These are phyloP conservation scores for Spheniscus mendiculus DNA, from an alignment of 2,113 vertebrate genomes.

Conservation along the genomic window DNA sequence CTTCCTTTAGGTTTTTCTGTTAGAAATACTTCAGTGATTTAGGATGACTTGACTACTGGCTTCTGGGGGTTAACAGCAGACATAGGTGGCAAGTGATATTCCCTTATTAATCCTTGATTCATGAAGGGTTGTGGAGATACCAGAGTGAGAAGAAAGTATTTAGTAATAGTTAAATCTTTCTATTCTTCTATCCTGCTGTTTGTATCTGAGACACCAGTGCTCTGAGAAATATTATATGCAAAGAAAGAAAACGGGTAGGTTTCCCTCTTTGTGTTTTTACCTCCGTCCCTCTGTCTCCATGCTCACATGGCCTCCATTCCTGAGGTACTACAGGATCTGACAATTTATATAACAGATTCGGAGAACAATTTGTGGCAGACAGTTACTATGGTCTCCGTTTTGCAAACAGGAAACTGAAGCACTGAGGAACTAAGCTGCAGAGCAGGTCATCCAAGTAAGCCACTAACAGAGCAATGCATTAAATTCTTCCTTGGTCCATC, in stretches of 20 bases:
- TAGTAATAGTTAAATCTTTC: conserved; percentile 2
- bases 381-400: background rate
- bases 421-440: background rate
- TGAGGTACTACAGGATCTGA: background rate
- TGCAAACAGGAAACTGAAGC: conserved; percentile 6
- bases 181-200: background rate
- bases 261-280: background rate
- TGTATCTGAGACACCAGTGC: background rate
- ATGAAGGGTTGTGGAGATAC: conserved; percentile 7
- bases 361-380: background rate
- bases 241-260: background rate
- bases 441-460: background rate
- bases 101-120: conserved; percentile 15
- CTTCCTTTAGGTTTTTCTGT: conserved; percentile 4
- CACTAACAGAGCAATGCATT: background rate
- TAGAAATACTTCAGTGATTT: conserved; percentile 33
- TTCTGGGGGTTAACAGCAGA: conserved; percentile 7
- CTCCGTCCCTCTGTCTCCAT: background rate
- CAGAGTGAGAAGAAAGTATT: background rate
- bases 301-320: background rate
- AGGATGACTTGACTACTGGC: background rate
- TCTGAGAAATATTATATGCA: background rate
- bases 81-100: conserved; percentile 26
- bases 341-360: background rate
- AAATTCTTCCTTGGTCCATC: background rate